Conservation (phyloP, 2,113 vertebrate genomes). For the Sander vitreus region DNA sequence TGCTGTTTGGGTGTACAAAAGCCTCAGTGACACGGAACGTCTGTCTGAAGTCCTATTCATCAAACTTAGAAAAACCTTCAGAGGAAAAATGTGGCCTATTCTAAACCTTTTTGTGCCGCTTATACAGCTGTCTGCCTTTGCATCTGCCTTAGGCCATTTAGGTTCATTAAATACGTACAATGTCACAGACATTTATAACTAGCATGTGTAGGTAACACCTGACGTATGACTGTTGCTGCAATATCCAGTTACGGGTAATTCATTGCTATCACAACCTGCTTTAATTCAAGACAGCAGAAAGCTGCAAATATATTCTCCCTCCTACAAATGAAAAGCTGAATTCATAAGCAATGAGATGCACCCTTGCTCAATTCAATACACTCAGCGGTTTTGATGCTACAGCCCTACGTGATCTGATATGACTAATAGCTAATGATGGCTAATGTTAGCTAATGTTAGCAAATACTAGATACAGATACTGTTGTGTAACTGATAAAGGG, state of each 20-base stretch:
- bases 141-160: constrained; percentile 47
- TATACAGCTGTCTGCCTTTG: constrained; percentile 13
- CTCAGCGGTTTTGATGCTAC: not conserved
- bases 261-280: not conserved
- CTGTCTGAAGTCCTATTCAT: constrained; percentile 55
- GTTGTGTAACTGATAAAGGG: not conserved
- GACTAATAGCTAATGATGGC: not conserved
- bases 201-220: constrained; percentile 10
- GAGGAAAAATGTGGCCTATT: constrained; percentile 36
- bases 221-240: not conserved
- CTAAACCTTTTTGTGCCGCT: constrained; percentile 29
- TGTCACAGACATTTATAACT: constrained; percentile 40
- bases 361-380: not conserved
- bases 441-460: not conserved
- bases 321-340: not conserved
- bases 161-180: constrained; percentile 47
- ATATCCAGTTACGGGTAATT: constrained; percentile 1
- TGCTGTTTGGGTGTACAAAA: constrained; percentile 44
- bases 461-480: not conserved
- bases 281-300: not conserved
- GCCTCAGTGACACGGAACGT: constrained; percentile 62
- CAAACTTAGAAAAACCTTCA: constrained; percentile 26
- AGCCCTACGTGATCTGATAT: not conserved
- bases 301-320: not conserved
- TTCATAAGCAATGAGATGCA: not conserved